These are phyloP conservation scores for Tetramorium alpestre DNA, from an alignment of 1,140 invertebrate genomes.

Conservation along the genomic window DNA sequence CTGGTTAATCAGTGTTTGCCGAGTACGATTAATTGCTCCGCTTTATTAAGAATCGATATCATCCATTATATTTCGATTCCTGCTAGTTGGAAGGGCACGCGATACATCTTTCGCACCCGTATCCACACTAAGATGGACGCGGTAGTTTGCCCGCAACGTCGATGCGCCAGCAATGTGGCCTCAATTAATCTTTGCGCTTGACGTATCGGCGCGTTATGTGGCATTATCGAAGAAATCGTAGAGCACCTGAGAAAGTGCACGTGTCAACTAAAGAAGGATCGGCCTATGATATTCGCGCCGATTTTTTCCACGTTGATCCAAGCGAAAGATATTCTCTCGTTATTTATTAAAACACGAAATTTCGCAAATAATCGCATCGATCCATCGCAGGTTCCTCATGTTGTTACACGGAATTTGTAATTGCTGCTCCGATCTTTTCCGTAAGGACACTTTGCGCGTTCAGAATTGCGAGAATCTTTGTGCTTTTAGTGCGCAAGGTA, in stretches of 20 bases:
- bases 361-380: background rate
- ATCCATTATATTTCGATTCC: conserved; percentile 62
- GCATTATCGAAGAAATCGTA: conserved; percentile 1
- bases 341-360: background rate
- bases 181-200: conserved; percentile 63
- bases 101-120: conserved; percentile 50
- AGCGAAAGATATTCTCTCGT: background rate
- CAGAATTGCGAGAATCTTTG: background rate
- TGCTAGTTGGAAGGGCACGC: conserved; percentile 45
- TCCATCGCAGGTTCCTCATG: background rate
- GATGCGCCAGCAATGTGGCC: conserved; percentile 32
- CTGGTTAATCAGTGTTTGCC: background rate
- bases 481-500: background rate
- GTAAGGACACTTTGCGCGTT: background rate
- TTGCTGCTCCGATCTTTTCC: background rate
- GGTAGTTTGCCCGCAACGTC: background rate
- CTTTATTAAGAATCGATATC: conserved; percentile 55
- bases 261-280: background rate
- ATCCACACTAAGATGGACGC: conserved; percentile 30
- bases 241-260: background rate
- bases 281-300: background rate
- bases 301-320: background rate
- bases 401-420: background rate
- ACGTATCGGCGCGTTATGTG: conserved; percentile 43
- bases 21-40: background rate